phyloP scores from a whole-genome alignment of 1,140 invertebrate genomes.

The Brachionus asplanchnoidis region DNA sequence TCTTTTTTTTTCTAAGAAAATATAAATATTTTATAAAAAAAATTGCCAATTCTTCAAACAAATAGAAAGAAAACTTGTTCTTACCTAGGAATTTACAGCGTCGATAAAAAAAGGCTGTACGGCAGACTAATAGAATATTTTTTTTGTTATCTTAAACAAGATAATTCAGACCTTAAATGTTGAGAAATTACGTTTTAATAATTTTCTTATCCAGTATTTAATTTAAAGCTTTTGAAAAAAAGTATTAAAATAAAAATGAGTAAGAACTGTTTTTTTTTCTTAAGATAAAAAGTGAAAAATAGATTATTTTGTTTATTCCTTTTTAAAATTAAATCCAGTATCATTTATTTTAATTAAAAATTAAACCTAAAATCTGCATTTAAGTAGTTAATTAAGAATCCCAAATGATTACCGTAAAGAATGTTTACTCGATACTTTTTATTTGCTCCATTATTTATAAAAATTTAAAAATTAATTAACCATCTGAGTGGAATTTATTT shows the following conservation, averaged over 20 bases:
- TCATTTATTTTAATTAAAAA: neutral
- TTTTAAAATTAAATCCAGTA: too few species aligned
- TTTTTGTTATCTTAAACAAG: neutral
- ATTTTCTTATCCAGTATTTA: neutral
- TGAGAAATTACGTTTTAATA: neutral
- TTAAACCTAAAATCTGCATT: neutral
- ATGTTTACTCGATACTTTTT: neutral
- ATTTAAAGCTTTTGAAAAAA: neutral
- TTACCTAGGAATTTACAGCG: neutral
- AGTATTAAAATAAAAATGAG: neutral
- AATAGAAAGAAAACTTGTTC: neutral
- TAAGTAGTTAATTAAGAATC: neutral
- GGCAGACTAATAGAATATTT: neutral
- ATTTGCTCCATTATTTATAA: neutral
- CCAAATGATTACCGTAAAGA: neutral
- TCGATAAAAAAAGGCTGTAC: neutral
- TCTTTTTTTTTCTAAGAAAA: too few species aligned
- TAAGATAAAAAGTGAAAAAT: neutral
- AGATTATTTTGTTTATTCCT: neutral
- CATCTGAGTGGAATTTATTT: neutral
- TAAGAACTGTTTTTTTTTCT: neutral
- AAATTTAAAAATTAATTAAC: neutral
- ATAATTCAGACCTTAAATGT: neutral
- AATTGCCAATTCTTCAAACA: neutral
- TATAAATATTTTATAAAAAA: neutral